A percentile compares a stretch with the other conserved stretches of the same genome.
These are phyloP conservation scores for Hemicordylus capensis DNA, from an alignment of 2,113 vertebrate genomes.

Conservation along the genomic window DNA sequence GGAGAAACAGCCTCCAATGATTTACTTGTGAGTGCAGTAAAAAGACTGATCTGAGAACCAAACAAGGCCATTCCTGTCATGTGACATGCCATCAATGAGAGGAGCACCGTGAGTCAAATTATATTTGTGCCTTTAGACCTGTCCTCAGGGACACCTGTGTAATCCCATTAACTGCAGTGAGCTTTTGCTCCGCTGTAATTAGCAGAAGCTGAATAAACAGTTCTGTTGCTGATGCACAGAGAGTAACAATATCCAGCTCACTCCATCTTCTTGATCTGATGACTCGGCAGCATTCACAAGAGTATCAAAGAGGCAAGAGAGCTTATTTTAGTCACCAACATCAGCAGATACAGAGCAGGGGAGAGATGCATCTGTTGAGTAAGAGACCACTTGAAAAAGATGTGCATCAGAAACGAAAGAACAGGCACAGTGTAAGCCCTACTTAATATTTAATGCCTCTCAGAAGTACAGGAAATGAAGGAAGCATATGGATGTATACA, in stretches of 20 bases:
- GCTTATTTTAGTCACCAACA: conserved; percentile 29
- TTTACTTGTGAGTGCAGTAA: not conserved
- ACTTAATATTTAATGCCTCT: not conserved
- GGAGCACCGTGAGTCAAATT: conserved; percentile 9
- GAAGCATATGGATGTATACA: no score
- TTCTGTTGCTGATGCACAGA: not conserved
- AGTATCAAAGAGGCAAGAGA: not conserved
- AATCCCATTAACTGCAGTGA: conserved; percentile 16
- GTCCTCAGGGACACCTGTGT: not conserved
- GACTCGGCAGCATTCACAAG: conserved; percentile 19
- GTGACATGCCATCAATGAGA: not conserved
- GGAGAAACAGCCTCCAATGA: not conserved
- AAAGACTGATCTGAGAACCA: not conserved
- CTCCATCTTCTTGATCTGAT: conserved; percentile 16
- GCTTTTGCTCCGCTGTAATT: not conserved
- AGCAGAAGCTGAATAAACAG: conserved; percentile 9
- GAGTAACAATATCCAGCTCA: not conserved
- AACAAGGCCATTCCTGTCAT: not conserved
- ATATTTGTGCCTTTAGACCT: not conserved
- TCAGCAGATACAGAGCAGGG: conserved; percentile 27
- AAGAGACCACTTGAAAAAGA: not conserved
- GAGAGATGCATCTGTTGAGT: conserved; percentile 7
- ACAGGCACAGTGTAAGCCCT: not conserved
- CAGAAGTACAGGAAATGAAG: not conserved
- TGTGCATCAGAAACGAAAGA: not conserved